Evolutionary conservation across 2,888 invertebrate species (phyloP), one percentile per base, ranked within the genome.

Genomic region (Ormia ochracea): DNA sequence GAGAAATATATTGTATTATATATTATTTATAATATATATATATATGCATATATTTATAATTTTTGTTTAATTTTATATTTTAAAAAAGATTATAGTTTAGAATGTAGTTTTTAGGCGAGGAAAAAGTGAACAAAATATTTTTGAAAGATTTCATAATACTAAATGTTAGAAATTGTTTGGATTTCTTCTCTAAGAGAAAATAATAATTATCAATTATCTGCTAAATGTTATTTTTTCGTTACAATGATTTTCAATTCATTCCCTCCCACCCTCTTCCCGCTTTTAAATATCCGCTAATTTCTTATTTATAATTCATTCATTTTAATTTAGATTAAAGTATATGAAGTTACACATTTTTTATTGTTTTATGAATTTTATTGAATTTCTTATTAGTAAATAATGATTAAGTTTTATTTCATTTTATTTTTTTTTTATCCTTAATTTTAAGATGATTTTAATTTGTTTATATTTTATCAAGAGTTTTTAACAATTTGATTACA

Each of bases 301-400:
- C 28, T 63, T 45, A 50, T 65, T 61, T 68, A 61, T 68, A 19
- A 56, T 56, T 63, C 7, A 41, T 58, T 65, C n/a, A n/a, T n/a
- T 12, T 77, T 77, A 61, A 48, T 54, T 78, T 61, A 78, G 41
- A 19, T 19, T 43, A 28, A 10, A 54, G n/a, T n/a, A n/a, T n/a
- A 61, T 78, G 74, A 70, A 79, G 74, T 79, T 79, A 50, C 50
- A 79, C 50, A 65, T 68, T 68, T 80, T 66, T 19, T 33, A 76
- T 72, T 66, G 72, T 76, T 80, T 72, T 66, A 79, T 80, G 80
- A 80, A 80, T 80, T 80, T 80, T 68, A 58, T 70, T 77, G 76
- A 77, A 77, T 70, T 66, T 58, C 68, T 45, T 63, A 63, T 36
- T 14, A 63, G 48, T 26, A 68, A 59, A 66, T 72, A 72, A 33